Base-by-base conservation (phyloP, 2,888 invertebrate species). In the Antheraea assamensis region DNA sequence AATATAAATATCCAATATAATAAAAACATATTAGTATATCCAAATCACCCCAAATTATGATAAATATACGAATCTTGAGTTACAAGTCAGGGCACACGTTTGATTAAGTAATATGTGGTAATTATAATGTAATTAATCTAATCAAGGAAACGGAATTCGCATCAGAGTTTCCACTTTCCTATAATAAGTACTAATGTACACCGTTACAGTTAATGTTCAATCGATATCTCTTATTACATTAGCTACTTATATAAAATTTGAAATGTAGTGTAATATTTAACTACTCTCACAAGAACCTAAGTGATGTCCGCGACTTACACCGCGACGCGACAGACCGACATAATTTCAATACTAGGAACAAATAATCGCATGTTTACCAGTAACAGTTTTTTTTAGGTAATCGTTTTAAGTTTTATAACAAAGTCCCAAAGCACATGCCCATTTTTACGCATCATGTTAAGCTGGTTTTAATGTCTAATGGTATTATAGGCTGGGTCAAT, bases 51-150 rank as follows among this genome's bases (percentile, higher is more conserved):
- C 61, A 17, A 30, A 30, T 30, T 30, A 64, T 3, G 61, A 64
- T 17, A 30, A 64, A 30, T 30, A 30, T 64, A n/a, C n/a, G 27
- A 30, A 30, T 17, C 17, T 64, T 64, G 30, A 13, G 30, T 64
- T 30, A 3, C 27, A 64, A 17, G 15, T 30, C 7, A 30, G 61
- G 3, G 27, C 27, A 64, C 30, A 30, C 30, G 30, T 30, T 64
- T 64, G 61, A 64, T 30, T 64, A 64, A 64, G 30, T 64, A 64
- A 64, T 61, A 24, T 24, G 24, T 15, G 2, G 61, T 58, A 58
- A 61, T 64, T 64, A 30, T 30, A 64, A 64, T 19, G 30, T 64
- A 64, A 64, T 64, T 64, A 64, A 64, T 30, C 61, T 64, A 64
- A 64, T 64, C 30, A 21, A 64, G 61, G 61, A 64, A 64, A 64